phyloP scores from a whole-genome alignment of 2,113 vertebrate species.

The Orcinus orca region DNA sequence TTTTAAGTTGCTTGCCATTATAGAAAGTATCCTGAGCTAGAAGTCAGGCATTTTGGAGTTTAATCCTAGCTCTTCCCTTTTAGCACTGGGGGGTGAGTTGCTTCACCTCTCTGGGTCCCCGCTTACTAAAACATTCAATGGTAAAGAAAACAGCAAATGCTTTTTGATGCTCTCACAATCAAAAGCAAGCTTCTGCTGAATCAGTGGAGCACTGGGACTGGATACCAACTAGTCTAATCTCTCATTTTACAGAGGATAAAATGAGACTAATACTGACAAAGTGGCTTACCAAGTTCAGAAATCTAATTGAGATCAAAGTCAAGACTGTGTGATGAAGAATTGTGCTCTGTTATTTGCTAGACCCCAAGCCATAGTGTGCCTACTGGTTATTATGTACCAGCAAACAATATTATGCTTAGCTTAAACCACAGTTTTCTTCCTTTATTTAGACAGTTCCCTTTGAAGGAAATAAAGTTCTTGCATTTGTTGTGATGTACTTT shows the following conservation, averaged over 20 bases:
- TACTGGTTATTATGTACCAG: neutral
- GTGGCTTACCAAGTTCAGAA: neutral
- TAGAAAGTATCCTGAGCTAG: neutral
- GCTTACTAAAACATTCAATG: neutral
- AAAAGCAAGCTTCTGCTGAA: conserved; percentile 13
- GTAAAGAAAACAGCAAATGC: neutral
- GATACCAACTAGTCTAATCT: neutral
- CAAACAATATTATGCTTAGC: neutral
- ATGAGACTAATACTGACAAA: neutral
- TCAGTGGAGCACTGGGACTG: neutral
- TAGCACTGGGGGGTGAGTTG: neutral
- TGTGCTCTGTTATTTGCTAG: neutral
- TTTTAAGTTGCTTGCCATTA: neutral
- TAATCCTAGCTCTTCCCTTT: neutral
- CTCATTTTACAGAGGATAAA: conserved; percentile 43
- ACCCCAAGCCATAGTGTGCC: neutral
- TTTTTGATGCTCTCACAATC: conserved; percentile 12
- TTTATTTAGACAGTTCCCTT: conserved; percentile 26
- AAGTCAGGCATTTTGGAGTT: neutral
- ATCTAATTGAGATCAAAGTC: conserved; percentile 43
- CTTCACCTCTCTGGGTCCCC: neutral
- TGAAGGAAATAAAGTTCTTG: conserved; percentile 43
- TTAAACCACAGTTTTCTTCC: conserved; percentile 36
- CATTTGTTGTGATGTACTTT: conserved; percentile 16
- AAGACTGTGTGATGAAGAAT: neutral